These are phyloP conservation scores for Acromyrmex charruanus DNA, from an alignment of 1,140 invertebrate species.

Conservation along the genomic window DNA sequence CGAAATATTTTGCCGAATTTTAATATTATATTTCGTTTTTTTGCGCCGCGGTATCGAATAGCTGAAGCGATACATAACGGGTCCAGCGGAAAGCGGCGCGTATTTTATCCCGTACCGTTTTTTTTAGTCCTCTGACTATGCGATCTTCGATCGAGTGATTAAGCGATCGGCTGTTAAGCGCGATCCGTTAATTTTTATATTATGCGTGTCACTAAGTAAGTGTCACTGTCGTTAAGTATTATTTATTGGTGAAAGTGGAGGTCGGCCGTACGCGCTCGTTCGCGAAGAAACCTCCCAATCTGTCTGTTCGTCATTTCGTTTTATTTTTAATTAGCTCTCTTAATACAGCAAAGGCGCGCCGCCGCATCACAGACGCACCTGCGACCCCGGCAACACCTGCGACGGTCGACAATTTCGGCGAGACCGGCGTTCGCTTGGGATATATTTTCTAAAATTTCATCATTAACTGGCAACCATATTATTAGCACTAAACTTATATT, in stretches of 20 bases:
- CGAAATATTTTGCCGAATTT: neutral
- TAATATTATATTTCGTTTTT: conserved; percentile 4
- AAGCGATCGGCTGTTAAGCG: conserved; percentile 24
- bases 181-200: conserved; percentile 51
- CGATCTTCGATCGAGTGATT: conserved; percentile 54
- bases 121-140: conserved; percentile 26
- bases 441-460: conserved; percentile 46
- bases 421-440: conserved; percentile 15
- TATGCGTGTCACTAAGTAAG: neutral
- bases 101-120: conserved; percentile 33
- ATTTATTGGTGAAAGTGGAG: conserved; percentile 47
- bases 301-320: conserved; percentile 49
- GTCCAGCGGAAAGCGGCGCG: conserved; percentile 32
- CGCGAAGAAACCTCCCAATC: neutral
- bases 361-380: conserved; percentile 47
- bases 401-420: conserved; percentile 48
- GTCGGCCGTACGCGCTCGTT: neutral
- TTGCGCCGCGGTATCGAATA: neutral
- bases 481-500: conserved; percentile 28
- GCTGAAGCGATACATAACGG: conserved; percentile 24
- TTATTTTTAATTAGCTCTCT: conserved; percentile 53
- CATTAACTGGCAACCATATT: conserved; percentile 32
- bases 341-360: conserved; percentile 34
- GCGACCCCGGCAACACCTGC: conserved; percentile 50
- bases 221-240: conserved; percentile 23